Base-by-base conservation (phyloP, 2,797 vertebrate species). In the Cyclura pinguis region DNA sequence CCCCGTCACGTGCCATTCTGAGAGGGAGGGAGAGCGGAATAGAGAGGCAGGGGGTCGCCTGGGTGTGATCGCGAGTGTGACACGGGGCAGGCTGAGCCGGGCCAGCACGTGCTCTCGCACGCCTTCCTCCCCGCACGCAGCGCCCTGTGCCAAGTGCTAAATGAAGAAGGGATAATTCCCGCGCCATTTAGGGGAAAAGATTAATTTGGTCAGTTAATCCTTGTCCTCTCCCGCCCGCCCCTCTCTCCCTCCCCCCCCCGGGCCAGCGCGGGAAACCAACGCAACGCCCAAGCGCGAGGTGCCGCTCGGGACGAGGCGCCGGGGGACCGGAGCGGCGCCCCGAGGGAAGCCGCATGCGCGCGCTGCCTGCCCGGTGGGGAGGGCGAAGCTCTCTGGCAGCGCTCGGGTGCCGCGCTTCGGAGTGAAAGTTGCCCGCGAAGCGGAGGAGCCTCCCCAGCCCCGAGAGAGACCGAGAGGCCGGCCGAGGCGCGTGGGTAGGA, bases 381-480 rank as follows among this genome's bases (percentile, higher is more conserved):
- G 88, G 88, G 92, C 29, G 85, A 86, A 6, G 2, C 42, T 3
- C 42, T 47, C 2, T 47, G 9, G 20, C 59, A 83, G 74, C 62
- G 84, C 90, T 20, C 4, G 32, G 50, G 93, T 88, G 52, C 52
- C 6, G 96, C 94, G 96, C 94, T 35, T 18, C 88, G 32, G 91
- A 90, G 94, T 90, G 94, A 97, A 97, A 97, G 97, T 97, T 97
- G 91, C 88, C 69, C 86, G 90, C 80, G 88, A 90, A 94, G 77
- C 62, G n/a, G n/a, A 80, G 10, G n/a, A 74, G 82, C 52, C 52
- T 12, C 12, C 7, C 1, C 7, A 52, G 52, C 52, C 52, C 52
- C 55, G 14, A 57, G 55, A 16, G 14, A 13, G 55, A 13, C 55
- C 55, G 14, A 3, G 12, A 3, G 14, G 52, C 52, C 52, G 8